Evolutionary conservation across 2,113 vertebrate genomes (phyloP), one percentile per base, ranked within the genome.

Genomic region (Festucalex cinctus): DNA sequence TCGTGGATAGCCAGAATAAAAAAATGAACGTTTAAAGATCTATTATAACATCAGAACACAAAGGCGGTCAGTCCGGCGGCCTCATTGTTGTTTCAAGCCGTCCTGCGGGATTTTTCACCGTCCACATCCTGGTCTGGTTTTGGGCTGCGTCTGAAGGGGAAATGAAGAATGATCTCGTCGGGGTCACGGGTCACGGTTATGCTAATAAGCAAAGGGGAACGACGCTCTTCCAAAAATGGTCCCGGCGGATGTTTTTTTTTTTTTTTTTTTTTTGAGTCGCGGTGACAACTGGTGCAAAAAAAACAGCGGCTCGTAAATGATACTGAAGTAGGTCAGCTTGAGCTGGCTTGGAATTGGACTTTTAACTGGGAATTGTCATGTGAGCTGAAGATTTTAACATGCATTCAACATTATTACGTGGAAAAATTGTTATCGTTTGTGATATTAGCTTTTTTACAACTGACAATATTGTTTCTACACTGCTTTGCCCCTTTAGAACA

Each of bases 121-220:
- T 62, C 59, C 58, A 37, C 58, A 61, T 61, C 58, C 59, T 41
- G 59, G n/a, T 62, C 59, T 41, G 59, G n/a, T 62, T 56, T 43
- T 62, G 59, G 59, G n/a, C 37, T 24, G 24, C n/a, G 37, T 62
- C 59, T 62, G 37, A 62, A 24, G 59, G 37, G 59, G 59, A 62
- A 62, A 62, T 62, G 59, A 62, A 41, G 59, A 62, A 41, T 24
- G 37, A 62, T 62, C 59, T 62, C n/a, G 37, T 7, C n/a, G 14
- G 59, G 59, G 59, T 62, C 58, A 61, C 37, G 20, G 58, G 58
- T 61, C 59, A 62, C 37, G 59, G 20, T 62, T 62, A 62, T 62
- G 59, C 10, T 62, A 62, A 62, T 43, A 62, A 62, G 59, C 59
- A 62, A 56, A 43, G 37, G n/a, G 59, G 59, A 39, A 61, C 20